These are phyloP conservation scores for Embiotoca jacksoni DNA, from an alignment of 2,113 vertebrate genomes.

Conservation along the genomic window DNA sequence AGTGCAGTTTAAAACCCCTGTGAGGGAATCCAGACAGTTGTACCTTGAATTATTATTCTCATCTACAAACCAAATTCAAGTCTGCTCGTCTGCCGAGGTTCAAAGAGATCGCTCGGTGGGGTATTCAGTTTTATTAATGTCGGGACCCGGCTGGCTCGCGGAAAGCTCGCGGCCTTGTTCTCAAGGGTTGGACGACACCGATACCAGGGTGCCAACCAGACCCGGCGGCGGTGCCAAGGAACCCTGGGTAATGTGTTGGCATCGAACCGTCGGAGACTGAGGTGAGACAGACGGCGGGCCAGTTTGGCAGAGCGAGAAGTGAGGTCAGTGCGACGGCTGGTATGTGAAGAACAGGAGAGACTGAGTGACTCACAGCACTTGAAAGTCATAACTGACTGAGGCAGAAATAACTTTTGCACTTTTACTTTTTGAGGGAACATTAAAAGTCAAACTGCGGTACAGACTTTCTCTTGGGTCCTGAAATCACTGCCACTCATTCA, in stretches of 20 bases:
- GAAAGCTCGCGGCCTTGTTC: conserved; percentile 61
- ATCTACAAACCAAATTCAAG: conserved; percentile 58
- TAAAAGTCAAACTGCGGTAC: conserved; percentile 45
- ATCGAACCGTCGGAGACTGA: conserved; percentile 50
- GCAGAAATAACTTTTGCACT: conserved; percentile 45
- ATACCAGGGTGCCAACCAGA: conserved; percentile 71
- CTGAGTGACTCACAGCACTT: conserved; percentile 35
- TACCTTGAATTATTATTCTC: conserved; percentile 47
- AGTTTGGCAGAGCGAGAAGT: conserved; percentile 43
- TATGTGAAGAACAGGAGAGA: conserved; percentile 45
- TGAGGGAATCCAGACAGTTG: conserved; percentile 37
- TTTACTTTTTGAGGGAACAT: conserved; percentile 51
- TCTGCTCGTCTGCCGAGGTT: conserved; percentile 14
- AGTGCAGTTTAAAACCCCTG: conserved; percentile 27
- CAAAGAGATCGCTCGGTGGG: conserved; percentile 52
- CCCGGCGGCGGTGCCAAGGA: conserved; percentile 64
- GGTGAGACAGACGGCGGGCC: conserved; percentile 66
- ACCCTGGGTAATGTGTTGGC: conserved; percentile 67
- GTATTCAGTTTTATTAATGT: conserved; percentile 67
- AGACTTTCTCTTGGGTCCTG: conserved; percentile 31
- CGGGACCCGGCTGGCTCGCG: conserved; percentile 39
- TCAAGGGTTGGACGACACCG: conserved; percentile 61
- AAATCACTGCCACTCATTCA: conserved; percentile 54
- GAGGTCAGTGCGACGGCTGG: conserved; percentile 49
- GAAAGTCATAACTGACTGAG: conserved; percentile 29